A percentile compares a stretch with the other conserved stretches of the same genome.
These are phyloP conservation scores for Ataeniobius toweri DNA, from an alignment of 2,797 vertebrate genomes.

Conservation along the genomic window DNA sequence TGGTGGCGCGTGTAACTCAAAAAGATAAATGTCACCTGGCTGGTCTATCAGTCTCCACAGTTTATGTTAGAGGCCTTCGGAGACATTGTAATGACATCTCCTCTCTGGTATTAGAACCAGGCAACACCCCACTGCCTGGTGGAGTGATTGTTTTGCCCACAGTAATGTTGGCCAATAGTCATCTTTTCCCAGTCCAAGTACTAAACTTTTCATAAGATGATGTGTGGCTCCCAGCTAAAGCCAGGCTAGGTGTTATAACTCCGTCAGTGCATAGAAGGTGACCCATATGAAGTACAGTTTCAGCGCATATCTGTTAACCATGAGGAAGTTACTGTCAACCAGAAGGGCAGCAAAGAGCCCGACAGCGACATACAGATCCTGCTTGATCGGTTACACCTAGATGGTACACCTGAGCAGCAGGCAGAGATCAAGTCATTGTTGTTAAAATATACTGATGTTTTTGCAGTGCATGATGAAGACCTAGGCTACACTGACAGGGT, in stretches of 20 bases:
- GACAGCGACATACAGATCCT: fast-evolving
- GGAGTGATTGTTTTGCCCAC: not conserved
- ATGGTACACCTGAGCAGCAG: not conserved
- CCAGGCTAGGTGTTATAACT: not conserved
- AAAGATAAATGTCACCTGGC: no score
- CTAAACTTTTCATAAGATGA: not conserved
- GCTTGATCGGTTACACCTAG: not conserved
- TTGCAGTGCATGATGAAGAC: not conserved
- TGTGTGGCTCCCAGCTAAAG: not conserved
- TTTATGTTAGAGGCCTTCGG: no score
- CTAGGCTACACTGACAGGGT: not conserved
- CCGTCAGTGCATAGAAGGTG: not conserved
- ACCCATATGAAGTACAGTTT: no score
- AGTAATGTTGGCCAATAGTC: not conserved
- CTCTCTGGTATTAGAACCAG: not conserved
- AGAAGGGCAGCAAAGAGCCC: not conserved
- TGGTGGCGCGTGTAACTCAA: no score
- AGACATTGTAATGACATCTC: no score
- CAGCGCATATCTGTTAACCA: no score
- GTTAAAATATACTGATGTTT: not conserved
- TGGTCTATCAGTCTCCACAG: no score
- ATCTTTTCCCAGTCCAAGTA: not conserved
- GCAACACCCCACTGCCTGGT: not conserved
- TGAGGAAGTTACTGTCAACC: not conserved
- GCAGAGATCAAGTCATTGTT: not conserved